Evolutionary conservation across 2,888 invertebrate genomes (phyloP), one percentile per base, ranked within the genome.

Genomic region (Dascillus cervinus): DNA sequence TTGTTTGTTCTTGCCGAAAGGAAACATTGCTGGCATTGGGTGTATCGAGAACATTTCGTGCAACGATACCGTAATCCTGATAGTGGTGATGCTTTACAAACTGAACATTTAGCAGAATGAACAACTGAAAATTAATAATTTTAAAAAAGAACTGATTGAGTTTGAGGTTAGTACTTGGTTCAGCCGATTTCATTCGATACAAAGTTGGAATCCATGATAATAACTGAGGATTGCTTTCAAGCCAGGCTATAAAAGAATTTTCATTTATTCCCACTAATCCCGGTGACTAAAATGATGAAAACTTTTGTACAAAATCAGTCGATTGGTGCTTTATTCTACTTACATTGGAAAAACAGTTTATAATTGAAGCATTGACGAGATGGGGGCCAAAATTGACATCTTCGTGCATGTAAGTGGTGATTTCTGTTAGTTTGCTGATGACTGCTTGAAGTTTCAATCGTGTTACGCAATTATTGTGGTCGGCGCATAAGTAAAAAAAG

Each of bases 391-490:
- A 80, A 14, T 71, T 70, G 11, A 69, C 67, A 39, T 70, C 69
- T 56, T 77, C 77, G 22, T 78, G 79, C 21, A 83, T 60, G 57
- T 75, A 77, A 43, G 71, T 68, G 50, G 74, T 62, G 58, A 75
- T 48, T 65, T 75, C 66, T 5, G 75, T 72, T 13, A 85, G 64
- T 56, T 79, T 76, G 10, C 69, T 64, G 37, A 87, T 59, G 29
- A 86, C 59, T 1, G 70, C 67, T 3, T 75, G 70, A 27, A 87
- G 62, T 15, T 77, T 66, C 28, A 73, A 69, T 27, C 76, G 72
- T 0, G 79, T 77, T 24, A 84, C 72, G 44, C 81, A 83, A 19
- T 81, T 79, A 53, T 84, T 84, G 51, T 84, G 81, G 58, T 85
- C 83, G 1, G 81, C 75, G 49, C 80, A 71, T 47, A 81, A 76